phyloP scores from a whole-genome alignment of 2,113 vertebrate genomes.

The Aramus guarauna region DNA sequence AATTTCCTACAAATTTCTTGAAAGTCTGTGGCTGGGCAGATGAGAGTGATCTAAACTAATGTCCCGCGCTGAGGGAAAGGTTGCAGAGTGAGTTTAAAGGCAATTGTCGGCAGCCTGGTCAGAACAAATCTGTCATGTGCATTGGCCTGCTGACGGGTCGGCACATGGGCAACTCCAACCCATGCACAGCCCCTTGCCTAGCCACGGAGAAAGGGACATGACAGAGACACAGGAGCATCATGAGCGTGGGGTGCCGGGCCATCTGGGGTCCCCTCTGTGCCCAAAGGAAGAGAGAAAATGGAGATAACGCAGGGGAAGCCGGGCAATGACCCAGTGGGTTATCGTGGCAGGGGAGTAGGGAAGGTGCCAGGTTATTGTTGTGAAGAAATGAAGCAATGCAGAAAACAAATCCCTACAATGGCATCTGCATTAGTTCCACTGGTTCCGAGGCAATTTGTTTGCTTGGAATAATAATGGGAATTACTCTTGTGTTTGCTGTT shows the following conservation, averaged over 20 bases:
- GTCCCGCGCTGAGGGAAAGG: not conserved
- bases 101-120: not conserved
- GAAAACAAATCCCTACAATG: not conserved
- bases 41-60: not conserved
- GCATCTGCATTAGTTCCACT: not conserved
- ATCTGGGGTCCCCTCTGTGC: not conserved
- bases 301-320: not conserved
- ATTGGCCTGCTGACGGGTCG: rapidly evolving
- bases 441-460: not conserved
- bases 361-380: rapidly evolving
- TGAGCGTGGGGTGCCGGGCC: not conserved
- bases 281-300: not conserved
- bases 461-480: not conserved
- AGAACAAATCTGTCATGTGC: not conserved
- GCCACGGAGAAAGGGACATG: not conserved
- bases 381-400: not conserved
- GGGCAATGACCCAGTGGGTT: not conserved
- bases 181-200: not conserved
- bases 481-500: not conserved
- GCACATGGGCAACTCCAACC: rapidly evolving
- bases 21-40: not conserved
- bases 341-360: rapidly evolving
- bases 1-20: not conserved
- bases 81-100: not conserved
- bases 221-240: rapidly evolving